Base-by-base conservation (phyloP, 2,888 invertebrate genomes). In the Drosophila fulvimacula region DNA sequence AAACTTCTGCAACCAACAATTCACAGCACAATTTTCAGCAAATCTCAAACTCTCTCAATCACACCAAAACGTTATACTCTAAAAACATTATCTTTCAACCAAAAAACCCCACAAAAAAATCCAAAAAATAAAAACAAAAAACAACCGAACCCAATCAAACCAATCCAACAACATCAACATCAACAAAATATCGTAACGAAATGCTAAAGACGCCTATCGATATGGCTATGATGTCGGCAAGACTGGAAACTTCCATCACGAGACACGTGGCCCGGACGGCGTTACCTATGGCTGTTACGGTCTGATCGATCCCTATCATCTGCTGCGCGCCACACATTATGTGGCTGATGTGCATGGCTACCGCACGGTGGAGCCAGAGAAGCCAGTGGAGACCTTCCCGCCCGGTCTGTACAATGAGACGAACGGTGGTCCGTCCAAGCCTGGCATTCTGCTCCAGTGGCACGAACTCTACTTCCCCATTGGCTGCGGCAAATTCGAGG, bases 261-360 rank as follows among this genome's bases (percentile, higher is more conserved):
- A 96, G 92, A 95, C 94, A 67, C 94, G 95, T 63, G 96, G 96
- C 5, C 95, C 95, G 0, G 96, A 96, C 83, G 95, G 95, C 21
- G 95, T 96, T 19, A 96, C 96, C 0, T 96, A 96, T 83, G 96
- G 96, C 75, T 96, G 96, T 91, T 96, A 96, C 82, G 96, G 96
- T 32, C 95, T 95, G 91, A 94, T 96, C 42, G 95, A 96, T 90
- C 95, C 95, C 0, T 94, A 95, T 52, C 94, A 94, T 39, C 93
- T 93, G 69, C 93, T 96, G 13, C 94, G 95, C 38, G 95, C 95
- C 51, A 96, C 96, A 27, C 96, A 96, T 92, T 96, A 96, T 90
- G 94, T 96, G 13, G 96, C 96, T 49, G 96, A 96, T 90, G 95
- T 95, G 68, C 95, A 95, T 93, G 96, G 96, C 19, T 96, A 96